phyloP scores from a whole-genome alignment of 2,113 vertebrate species.

The Prunella fulvescens region DNA sequence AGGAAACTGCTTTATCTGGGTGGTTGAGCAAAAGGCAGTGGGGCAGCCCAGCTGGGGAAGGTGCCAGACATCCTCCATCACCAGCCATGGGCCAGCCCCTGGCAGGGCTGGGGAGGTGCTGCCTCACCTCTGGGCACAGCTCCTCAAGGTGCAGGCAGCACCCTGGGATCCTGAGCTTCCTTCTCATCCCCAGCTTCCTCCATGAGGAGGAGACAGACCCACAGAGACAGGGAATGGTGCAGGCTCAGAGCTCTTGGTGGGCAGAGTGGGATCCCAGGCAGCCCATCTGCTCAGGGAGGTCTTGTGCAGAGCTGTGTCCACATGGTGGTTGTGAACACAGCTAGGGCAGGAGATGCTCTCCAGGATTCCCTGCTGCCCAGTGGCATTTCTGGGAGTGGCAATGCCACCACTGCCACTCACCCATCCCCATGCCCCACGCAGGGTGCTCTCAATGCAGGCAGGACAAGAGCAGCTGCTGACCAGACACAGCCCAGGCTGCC shows the following conservation, averaged over 20 bases:
- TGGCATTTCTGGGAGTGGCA: not conserved
- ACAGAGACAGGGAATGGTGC: not conserved
- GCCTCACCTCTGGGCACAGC: not conserved
- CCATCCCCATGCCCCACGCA: accelerated
- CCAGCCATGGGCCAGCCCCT: accelerated
- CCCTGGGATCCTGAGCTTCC: not conserved
- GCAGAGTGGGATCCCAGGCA: not conserved
- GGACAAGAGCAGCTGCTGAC: not conserved
- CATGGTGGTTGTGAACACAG: accelerated
- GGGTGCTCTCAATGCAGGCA: not conserved
- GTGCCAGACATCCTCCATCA: not conserved
- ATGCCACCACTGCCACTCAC: accelerated
- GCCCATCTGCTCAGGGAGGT: not conserved
- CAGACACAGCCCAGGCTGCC: not conserved
- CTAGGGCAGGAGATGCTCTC: not conserved
- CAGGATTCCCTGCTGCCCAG: not conserved
- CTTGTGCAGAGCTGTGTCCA: not conserved
- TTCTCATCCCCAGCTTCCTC: not conserved
- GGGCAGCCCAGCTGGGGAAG: not conserved
- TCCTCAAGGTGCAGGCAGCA: not conserved
- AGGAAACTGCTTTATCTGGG: slow-evolving; percentile 17
- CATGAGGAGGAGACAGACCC: not conserved
- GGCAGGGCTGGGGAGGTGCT: not conserved
- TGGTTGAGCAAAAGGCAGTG: not conserved
- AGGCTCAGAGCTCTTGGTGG: not conserved